These are phyloP conservation scores for Gonioctena quinquepunctata DNA, from an alignment of 1,140 invertebrate genomes.

Conservation along the genomic window DNA sequence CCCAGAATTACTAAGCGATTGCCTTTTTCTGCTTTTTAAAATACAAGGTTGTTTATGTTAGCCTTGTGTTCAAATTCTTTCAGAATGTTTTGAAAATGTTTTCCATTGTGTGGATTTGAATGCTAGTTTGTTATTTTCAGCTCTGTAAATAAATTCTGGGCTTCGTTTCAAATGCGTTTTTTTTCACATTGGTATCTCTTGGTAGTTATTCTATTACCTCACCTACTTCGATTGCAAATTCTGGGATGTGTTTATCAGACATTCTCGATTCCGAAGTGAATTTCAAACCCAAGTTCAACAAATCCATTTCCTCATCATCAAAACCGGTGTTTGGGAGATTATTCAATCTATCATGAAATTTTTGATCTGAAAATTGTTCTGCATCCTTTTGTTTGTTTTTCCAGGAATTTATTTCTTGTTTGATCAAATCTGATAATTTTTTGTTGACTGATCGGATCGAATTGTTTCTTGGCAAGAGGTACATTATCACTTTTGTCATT, in stretches of 20 bases:
- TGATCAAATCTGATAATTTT: no score
- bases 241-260: neutral
- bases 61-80: no score
- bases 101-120: no score
- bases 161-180: neutral
- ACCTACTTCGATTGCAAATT: no score
- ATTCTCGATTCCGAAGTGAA: neutral
- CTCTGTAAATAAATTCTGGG: neutral
- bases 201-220: neutral
- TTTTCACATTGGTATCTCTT: neutral
- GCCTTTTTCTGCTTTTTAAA: no score
- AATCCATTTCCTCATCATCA: no score
- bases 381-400: neutral
- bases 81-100: no score
- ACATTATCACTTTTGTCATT: neutral
- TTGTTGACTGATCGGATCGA: no score
- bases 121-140: neutral
- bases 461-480: neutral
- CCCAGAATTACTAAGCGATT: no score
- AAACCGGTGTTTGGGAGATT: neutral
- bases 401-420: neutral
- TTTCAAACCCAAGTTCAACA: no score
- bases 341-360: neutral
- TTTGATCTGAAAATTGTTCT: neutral
- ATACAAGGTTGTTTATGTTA: no score